Evolutionary conservation across 2,113 vertebrate species (phyloP).

Genomic region (Crotalus viridis): DNA sequence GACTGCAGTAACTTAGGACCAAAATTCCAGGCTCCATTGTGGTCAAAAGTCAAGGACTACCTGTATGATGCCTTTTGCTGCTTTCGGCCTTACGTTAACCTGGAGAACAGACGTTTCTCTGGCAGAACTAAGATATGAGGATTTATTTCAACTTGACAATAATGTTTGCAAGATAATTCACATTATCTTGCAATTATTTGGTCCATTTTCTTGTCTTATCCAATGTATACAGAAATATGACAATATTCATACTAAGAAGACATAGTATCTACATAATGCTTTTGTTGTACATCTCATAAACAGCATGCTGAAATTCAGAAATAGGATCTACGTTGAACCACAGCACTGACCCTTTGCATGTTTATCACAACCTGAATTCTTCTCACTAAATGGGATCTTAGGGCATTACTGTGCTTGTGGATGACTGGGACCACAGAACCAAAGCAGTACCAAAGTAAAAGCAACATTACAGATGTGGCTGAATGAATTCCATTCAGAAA

Average conservation of each 20-base stretch:
- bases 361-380: neutral
- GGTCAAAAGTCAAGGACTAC: no score
- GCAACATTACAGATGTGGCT: neutral
- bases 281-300: neutral
- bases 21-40: neutral
- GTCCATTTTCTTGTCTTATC: neutral
- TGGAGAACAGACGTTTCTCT: neutral
- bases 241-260: neutral
- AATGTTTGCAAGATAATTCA: neutral
- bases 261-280: neutral
- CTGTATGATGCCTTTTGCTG: neutral
- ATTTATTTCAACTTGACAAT: neutral
- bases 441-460: neutral
- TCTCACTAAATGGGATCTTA: neutral
- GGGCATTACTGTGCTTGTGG: neutral
- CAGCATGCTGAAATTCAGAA: neutral
- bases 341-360: neutral
- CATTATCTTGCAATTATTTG: neutral
- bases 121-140: neutral
- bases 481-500: neutral
- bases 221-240: neutral
- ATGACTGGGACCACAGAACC: neutral
- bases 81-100: neutral
- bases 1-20: neutral
- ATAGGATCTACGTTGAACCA: neutral